These are phyloP conservation scores for Hyles lineata DNA, from an alignment of 2,888 invertebrate species.

Conservation along the genomic window DNA sequence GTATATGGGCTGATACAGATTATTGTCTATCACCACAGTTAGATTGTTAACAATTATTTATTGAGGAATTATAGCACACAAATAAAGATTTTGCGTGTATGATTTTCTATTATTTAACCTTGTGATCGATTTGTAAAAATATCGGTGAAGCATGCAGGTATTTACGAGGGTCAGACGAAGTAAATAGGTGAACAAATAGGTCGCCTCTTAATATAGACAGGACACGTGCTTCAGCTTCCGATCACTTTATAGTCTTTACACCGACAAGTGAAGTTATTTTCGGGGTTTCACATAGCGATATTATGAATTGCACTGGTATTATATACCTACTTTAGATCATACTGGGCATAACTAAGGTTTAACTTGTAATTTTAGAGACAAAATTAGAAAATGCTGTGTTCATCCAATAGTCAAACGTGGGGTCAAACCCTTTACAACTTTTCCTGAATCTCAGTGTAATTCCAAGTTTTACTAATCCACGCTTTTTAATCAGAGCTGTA, in stretches of 20 bases:
- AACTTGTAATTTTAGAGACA: too few species aligned
- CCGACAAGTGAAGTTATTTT: conserved; percentile 7
- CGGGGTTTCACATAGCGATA: neutral
- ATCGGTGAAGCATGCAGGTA: conserved; percentile 13
- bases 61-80: neutral
- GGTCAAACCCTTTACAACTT: too few species aligned
- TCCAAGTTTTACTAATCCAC: too few species aligned
- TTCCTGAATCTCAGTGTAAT: too few species aligned
- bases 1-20: too few species aligned
- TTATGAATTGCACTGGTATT: neutral
- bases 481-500: too few species aligned
- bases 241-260: neutral
- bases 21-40: neutral
- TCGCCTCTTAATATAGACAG: conserved; percentile 20
- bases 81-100: neutral
- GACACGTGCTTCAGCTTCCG: neutral
- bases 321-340: neutral
- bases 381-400: too few species aligned
- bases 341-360: too few species aligned
- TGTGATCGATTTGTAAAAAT: conserved; percentile 8
- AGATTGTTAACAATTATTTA: neutral
- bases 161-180: conserved; percentile 10
- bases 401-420: too few species aligned
- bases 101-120: neutral
- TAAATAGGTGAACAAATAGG: conserved; percentile 22